Base-by-base conservation (phyloP, 1,140 invertebrate genomes). In the Ceratina japonica region DNA sequence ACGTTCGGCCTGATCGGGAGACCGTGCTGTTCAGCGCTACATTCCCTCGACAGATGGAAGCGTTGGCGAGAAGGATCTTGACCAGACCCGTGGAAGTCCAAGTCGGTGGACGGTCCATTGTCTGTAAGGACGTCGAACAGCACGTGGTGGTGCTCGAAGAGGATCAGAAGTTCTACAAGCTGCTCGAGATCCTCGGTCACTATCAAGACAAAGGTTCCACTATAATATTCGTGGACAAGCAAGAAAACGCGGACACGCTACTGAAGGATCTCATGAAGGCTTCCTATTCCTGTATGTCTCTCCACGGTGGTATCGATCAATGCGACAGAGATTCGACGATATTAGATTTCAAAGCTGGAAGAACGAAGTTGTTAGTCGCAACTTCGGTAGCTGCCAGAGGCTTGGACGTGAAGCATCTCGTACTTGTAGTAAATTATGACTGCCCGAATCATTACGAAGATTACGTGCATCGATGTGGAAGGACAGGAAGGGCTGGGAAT, bases 361-460 rank as follows among this genome's bases (percentile, higher is more conserved):
- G 97, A 90, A 96, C 96, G 69, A 96, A 96, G 89, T 89, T 97
- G 37, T 89, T 97, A 64, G 95, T 99, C 3, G 98, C 98, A 0
- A 99, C 98, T 0, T 99, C 98, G 15, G 98, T 99, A 0, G 98
- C 98, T 13, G 98, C 98, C 0, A 93, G 99, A 81, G 99, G 99
- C 0, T 93, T 99, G 10, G 99, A 99, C 93, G 99, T 99, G 0
- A 99, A 99, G 90, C 98, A 99, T 87, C 94, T 99, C 3, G 98
- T 99, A 83, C 93, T 99, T 1, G 99, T 99, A 2, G 96, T 99
- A 0, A 99, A 99, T 92, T 99, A 99, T 92, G 99, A 99, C 93
- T 99, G 98, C 90, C 99, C 99, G 0, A 99, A 99, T 93, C 99
- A 99, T 92, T 99, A 99, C 90, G 99, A 99, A 93, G 99, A 99